Base-by-base conservation (phyloP, 2,888 invertebrate genomes). In the Stictocephala bisonia region DNA sequence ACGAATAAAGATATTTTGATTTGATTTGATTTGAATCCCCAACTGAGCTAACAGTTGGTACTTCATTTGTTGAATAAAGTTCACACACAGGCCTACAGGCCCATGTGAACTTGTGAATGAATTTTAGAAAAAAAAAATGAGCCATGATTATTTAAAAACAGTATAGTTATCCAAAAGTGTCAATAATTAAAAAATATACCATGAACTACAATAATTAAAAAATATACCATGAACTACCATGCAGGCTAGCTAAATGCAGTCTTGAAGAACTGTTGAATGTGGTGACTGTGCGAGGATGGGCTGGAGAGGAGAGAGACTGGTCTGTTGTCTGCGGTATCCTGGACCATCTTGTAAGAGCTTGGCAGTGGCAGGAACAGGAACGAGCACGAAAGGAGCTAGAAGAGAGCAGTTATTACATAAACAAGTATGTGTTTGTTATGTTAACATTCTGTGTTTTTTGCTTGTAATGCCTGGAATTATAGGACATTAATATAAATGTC, bases 341-440 rank as follows among this genome's bases (percentile, higher is more conserved):
- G 58, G 78, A 79, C 50, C 76, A 74, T 44, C 87, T 94, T 66
- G 90, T 92, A 22, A 83, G 86, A 69, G 85, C 90, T 0, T 97
- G 96, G 95, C 90, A 90, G 80, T 87, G 89, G 72, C 93, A 94
- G 79, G 90, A 94, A 79, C 88, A 89, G 60, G 88, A 89, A 26
- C 87, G 88, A 18, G 89, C 90, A 77, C 86, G 86, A 79, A 88
- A 89, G 79, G 89, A 91, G 77, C 87, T 88, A 67, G 94, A 94
- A 78, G 91, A 93, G 73, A 93, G 93, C 68, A 91, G 90, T 78
- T 84, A 96, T 51, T 94, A 93, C 82, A 90, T 90, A 71, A 91
- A 89, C 9, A 91, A 89, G 88, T 89, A 88, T 83, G 90, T 90
- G n/a, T n/a, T n/a, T n/a, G n/a, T n/a, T n/a, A n/a, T n/a, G n/a